Conservation (phyloP, 2,113 vertebrate genomes). For the Pygoscelis antarcticus region DNA sequence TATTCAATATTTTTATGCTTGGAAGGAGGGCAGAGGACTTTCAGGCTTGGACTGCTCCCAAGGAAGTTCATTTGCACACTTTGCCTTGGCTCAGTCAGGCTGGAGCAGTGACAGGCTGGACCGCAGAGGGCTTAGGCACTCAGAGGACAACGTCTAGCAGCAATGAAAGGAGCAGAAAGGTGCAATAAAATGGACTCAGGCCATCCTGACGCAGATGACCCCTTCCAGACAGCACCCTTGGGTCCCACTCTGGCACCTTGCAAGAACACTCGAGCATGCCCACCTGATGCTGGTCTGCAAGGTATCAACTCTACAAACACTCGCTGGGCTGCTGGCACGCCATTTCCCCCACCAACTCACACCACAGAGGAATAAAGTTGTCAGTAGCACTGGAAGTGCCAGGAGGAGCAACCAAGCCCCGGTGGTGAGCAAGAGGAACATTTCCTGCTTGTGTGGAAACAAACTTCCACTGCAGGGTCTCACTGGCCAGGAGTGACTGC, state of each 20-base stretch:
- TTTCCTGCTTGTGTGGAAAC: background rate
- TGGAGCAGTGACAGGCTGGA: background rate
- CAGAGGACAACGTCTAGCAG: background rate
- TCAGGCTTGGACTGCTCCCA: background rate
- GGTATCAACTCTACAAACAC: background rate
- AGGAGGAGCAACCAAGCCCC: background rate
- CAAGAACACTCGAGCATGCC: too few species aligned
- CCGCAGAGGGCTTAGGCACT: background rate
- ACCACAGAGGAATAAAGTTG: background rate
- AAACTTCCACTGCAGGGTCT: background rate
- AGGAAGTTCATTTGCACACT: background rate
- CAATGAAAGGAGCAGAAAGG: background rate
- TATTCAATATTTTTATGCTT: background rate
- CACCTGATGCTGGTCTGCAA: background rate
- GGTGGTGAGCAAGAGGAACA: background rate
- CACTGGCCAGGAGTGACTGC: background rate
- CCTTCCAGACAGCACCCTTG: background rate
- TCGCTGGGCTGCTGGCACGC: background rate
- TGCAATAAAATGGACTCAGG: background rate
- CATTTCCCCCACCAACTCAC: background rate
- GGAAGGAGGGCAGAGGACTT: background rate
- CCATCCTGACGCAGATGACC: rapidly evolving
- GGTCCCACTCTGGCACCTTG: background rate
- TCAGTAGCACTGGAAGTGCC: background rate
- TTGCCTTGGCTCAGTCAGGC: background rate